Evolutionary conservation across 1,140 invertebrate species (phyloP), one percentile per base, ranked within the genome.

Genomic region (Drosophila funebris): DNA sequence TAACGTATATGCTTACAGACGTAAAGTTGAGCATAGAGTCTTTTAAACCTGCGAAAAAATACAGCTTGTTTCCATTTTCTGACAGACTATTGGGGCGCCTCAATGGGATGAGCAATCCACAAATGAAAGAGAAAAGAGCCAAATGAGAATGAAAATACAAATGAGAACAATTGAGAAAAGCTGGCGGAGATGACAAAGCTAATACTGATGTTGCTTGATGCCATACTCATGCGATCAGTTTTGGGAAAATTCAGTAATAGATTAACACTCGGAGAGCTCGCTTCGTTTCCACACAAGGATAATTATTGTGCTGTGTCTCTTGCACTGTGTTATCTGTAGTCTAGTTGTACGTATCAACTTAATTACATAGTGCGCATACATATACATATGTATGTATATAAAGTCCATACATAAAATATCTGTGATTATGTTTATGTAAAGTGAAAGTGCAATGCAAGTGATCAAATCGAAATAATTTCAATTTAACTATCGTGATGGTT

Each of bases 241-340:
- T 64, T 5, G 6, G 27, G 20, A 69, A 54, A 57, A 48, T 72
- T 62, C 69, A 88, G 83, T 88, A 88, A 83, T 88, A 89, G 76
- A 83, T 68, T 58, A 79, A 88, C 85, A 76, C 67, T 83, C 83
- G 83, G 73, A 73, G 76, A 77, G 79, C 66, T 88, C 85, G 73
- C 79, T 89, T 88, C 78, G 33, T 48, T 81, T 88, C 67, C 83
- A 57, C 69, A 64, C 44, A 83, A 89, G 43, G 41, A 56, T 44
- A 29, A 66, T 73, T 41, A 66, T 73, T 64, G 79, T 58, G 76
- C 60, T 79, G 69, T 60, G 66, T 50, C 13, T 61, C 33, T 54
- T 57, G 61, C 57, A 61, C 60, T 69, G 76, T 82, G 75, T 87
- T 78, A 72, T 68, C 78, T 83, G 63, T 83, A 82, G 61, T 70